Percentiles rank a stretch among this genome's conserved stretches.
These are phyloP conservation scores for Agrochola circellaris DNA, from an alignment of 2,888 invertebrate genomes.

Conservation along the genomic window DNA sequence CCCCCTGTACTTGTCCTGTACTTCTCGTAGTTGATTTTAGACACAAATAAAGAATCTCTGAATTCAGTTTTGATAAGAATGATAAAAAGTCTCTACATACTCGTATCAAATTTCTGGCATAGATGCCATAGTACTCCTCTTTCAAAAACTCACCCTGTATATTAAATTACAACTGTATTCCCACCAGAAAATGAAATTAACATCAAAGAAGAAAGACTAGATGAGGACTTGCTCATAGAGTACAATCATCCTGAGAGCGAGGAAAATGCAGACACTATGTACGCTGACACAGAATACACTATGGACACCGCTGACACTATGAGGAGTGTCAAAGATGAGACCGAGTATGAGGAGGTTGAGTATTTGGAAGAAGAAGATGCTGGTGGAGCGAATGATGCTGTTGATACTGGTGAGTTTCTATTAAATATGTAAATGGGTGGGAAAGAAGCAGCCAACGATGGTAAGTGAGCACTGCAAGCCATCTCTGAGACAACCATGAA, in stretches of 20 bases:
- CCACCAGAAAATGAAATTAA: constrained; percentile 7
- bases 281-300: constrained; percentile 17
- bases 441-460: neutral
- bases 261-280: constrained; percentile 1
- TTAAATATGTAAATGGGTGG: neutral
- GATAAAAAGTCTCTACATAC: neutral
- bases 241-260: neutral
- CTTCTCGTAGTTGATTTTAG: neutral
- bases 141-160: neutral
- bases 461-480: neutral
- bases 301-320: constrained; percentile 11
- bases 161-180: neutral
- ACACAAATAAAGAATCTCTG: neutral
- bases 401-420: constrained; percentile 45
- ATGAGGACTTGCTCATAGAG: neutral
- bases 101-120: neutral
- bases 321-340: constrained; percentile 15
- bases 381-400: constrained; percentile 19
- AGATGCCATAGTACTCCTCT: too few species aligned
- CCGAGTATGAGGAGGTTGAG: constrained; percentile 70
- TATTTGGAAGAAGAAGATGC: constrained; percentile 70
- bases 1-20: neutral
- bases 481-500: neutral
- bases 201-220: constrained; percentile 26
- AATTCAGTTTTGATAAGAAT: neutral